Percentiles rank a stretch among this genome's conserved stretches.
phyloP scores from a whole-genome alignment of 2,113 vertebrate species.

The Percopsis transmontana region DNA sequence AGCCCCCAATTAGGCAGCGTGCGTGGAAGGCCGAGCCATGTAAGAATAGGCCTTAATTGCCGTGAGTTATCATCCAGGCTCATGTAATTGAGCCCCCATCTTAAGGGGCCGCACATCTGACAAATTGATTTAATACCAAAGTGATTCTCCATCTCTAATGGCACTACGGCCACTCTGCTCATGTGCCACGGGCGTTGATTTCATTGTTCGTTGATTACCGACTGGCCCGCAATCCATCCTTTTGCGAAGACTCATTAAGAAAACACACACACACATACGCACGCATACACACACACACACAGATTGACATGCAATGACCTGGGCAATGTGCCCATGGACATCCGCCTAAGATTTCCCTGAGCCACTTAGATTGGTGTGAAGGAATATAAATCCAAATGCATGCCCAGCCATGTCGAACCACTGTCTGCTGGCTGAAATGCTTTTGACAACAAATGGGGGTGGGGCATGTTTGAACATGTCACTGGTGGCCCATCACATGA shows the following conservation, averaged over 20 bases:
- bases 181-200: conserved; percentile 60
- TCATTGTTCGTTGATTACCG: conserved; percentile 73
- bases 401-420: conserved; percentile 6
- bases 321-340: neutral
- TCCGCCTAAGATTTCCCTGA: neutral
- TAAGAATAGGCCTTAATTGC: conserved; percentile 77
- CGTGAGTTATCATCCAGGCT: conserved; percentile 74
- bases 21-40: conserved; percentile 60
- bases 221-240: conserved; percentile 49
- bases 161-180: conserved; percentile 61
- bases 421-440: conserved; percentile 39
- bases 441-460: conserved; percentile 18
- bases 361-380: conserved; percentile 2
- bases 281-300: conserved; percentile 5
- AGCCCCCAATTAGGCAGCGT: conserved; percentile 74
- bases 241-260: conserved; percentile 29
- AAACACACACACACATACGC: conserved; percentile 16
- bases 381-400: neutral
- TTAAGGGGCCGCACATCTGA: conserved; percentile 76
- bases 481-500: neutral
- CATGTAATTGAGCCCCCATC: conserved; percentile 76
- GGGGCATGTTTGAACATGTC: conserved; percentile 37
- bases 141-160: conserved; percentile 75
- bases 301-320: neutral
- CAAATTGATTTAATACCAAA: conserved; percentile 82